These are phyloP conservation scores for Antitype chi DNA, from an alignment of 2,888 invertebrate genomes.

Conservation along the genomic window DNA sequence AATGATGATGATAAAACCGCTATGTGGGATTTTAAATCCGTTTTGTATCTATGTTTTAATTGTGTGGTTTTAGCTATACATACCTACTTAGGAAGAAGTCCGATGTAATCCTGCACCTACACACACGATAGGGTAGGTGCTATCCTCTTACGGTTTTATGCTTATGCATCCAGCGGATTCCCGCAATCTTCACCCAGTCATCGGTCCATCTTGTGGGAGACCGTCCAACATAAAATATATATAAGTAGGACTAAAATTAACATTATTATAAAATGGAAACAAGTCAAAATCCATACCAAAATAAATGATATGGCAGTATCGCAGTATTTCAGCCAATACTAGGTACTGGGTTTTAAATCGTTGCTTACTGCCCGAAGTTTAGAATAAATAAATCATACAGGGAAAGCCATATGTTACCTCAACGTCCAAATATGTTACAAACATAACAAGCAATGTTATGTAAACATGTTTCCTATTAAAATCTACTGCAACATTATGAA, in stretches of 20 bases:
- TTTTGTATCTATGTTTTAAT: too few species aligned
- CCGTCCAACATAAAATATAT: background rate
- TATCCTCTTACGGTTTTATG: too few species aligned
- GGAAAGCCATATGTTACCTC: slow-evolving; percentile 33
- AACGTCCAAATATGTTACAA: slow-evolving; percentile 45
- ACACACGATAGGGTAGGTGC: too few species aligned
- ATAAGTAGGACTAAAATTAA: too few species aligned
- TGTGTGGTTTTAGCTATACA: too few species aligned
- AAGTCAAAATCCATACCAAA: background rate
- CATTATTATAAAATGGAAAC: background rate
- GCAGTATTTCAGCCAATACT: slow-evolving; percentile 3
- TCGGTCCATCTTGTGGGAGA: too few species aligned
- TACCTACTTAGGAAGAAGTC: too few species aligned
- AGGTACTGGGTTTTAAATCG: background rate
- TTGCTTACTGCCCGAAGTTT: background rate
- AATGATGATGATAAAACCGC: too few species aligned
- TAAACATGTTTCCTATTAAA: slow-evolving; percentile 51
- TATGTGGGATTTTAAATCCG: too few species aligned
- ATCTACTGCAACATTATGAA: slow-evolving; percentile 39
- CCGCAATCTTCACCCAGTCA: too few species aligned
- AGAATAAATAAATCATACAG: slow-evolving; percentile 32
- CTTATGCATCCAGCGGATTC: too few species aligned
- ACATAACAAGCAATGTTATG: slow-evolving; percentile 45
- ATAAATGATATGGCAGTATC: background rate
- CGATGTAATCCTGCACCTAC: too few species aligned